These are phyloP conservation scores for Agelastica alni DNA, from an alignment of 2,888 invertebrate genomes.

Conservation along the genomic window DNA sequence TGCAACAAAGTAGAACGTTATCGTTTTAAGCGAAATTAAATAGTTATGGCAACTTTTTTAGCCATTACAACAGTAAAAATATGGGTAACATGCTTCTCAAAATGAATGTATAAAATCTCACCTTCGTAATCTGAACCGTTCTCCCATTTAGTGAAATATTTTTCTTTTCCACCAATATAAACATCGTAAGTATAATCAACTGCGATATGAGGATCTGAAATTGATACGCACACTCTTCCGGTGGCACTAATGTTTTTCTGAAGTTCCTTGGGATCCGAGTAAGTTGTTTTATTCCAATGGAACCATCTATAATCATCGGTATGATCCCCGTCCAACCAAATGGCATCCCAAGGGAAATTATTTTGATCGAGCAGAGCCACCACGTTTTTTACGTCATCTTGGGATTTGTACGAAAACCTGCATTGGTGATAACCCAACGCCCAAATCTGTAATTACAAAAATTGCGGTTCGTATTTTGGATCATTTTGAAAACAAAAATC, in stretches of 20 bases:
- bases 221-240: conserved; percentile 87
- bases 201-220: conserved; percentile 97
- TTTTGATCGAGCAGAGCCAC: conserved; percentile 81
- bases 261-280: conserved; percentile 73
- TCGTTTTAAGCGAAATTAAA: no score
- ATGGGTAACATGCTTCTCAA: no score
- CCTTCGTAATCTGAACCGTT: conserved; percentile 32
- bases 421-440: conserved; percentile 38
- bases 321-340: conserved; percentile 98
- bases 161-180: conserved; percentile 76
- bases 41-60: no score
- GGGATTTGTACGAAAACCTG: conserved; percentile 70
- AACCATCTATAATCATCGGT: conserved; percentile 93
- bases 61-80: no score
- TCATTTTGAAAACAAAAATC: no score
- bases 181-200: conserved; percentile 83
- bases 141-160: conserved; percentile 30
- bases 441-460: conserved; percentile 26
- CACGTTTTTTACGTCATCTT: conserved; percentile 84
- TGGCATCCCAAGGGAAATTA: conserved; percentile 90
- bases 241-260: conserved; percentile 81
- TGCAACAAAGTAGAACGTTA: no score
- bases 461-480: no score
- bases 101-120: conserved; percentile 6
- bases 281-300: conserved; percentile 91